These are phyloP conservation scores for Cerceris rybyensis DNA, from an alignment of 2,888 invertebrate genomes.

Conservation along the genomic window DNA sequence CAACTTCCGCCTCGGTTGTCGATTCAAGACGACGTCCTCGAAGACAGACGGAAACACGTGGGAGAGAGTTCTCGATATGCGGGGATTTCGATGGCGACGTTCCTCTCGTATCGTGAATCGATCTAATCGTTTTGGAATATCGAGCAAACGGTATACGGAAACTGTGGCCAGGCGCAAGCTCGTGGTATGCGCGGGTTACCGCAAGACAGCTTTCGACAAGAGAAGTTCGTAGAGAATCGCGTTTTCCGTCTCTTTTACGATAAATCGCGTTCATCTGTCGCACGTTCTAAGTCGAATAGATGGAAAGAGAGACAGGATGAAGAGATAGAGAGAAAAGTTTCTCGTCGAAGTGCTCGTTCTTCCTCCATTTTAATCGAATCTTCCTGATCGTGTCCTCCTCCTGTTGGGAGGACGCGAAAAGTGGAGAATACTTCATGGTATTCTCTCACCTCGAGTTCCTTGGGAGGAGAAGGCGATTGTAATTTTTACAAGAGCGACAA, in stretches of 20 bases:
- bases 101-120: background rate
- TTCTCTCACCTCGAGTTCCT: slow-evolving; percentile 42
- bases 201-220: background rate
- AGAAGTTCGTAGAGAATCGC: background rate
- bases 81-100: background rate
- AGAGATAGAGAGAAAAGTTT: background rate
- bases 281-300: background rate
- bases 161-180: background rate
- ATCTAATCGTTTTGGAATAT: background rate
- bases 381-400: background rate
- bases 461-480: slow-evolving; percentile 34
- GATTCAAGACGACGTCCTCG: slow-evolving; percentile 38
- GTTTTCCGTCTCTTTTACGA: background rate
- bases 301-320: too few relatives aligned
- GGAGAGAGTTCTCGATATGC: background rate
- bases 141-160: slow-evolving; percentile 12
- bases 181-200: background rate
- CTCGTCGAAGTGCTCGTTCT: slow-evolving; percentile 2
- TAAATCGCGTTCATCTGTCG: background rate
- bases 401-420: background rate
- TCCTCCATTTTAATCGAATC: background rate
- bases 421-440: background rate
- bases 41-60: slow-evolving; percentile 28
- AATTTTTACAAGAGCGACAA: slow-evolving; percentile 49
- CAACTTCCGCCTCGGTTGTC: slow-evolving; percentile 31